phyloP scores from a whole-genome alignment of 2,888 invertebrate genomes.

The Epinotia ramella region DNA sequence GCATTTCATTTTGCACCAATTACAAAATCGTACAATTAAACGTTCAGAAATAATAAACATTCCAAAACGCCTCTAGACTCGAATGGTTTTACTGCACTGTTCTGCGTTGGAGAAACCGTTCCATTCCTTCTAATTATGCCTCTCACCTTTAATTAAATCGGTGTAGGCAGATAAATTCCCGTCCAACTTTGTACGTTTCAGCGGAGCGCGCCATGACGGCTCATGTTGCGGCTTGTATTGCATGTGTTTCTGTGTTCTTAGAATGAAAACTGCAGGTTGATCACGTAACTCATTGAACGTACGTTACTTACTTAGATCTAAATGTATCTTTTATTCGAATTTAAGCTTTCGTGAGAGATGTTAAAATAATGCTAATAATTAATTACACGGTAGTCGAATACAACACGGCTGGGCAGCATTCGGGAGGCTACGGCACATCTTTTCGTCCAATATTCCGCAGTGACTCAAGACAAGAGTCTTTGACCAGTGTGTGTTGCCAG shows the following conservation, averaged over 20 bases:
- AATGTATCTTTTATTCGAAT: too few relatives aligned
- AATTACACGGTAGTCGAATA: too few relatives aligned
- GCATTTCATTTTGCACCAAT: too few relatives aligned
- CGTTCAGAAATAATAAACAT: neutral
- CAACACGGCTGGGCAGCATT: too few relatives aligned
- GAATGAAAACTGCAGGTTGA: neutral
- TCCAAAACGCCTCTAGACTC: neutral
- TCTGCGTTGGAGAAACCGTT: slow-evolving; percentile 55
- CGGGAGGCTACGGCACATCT: too few relatives aligned
- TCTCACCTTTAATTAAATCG: slow-evolving; percentile 75
- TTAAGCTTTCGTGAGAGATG: too few relatives aligned
- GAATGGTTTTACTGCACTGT: slow-evolving; percentile 48
- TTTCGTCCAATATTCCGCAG: too few relatives aligned
- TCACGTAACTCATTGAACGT: too few relatives aligned
- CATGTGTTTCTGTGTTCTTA: slow-evolving; percentile 26
- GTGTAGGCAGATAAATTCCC: slow-evolving; percentile 67
- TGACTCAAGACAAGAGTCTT: too few relatives aligned
- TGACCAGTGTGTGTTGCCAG: too few relatives aligned
- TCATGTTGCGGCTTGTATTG: slow-evolving; percentile 22
- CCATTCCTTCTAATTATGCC: slow-evolving; percentile 60
- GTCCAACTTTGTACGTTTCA: slow-evolving; percentile 50
- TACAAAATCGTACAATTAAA: neutral
- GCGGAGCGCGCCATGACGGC: slow-evolving; percentile 18
- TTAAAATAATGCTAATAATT: too few relatives aligned
- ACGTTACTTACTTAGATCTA: too few relatives aligned